Evolutionary conservation across 2,888 invertebrate species (phyloP), one percentile per base, ranked within the genome.

Genomic region (Phanerotoma sp.): DNA sequence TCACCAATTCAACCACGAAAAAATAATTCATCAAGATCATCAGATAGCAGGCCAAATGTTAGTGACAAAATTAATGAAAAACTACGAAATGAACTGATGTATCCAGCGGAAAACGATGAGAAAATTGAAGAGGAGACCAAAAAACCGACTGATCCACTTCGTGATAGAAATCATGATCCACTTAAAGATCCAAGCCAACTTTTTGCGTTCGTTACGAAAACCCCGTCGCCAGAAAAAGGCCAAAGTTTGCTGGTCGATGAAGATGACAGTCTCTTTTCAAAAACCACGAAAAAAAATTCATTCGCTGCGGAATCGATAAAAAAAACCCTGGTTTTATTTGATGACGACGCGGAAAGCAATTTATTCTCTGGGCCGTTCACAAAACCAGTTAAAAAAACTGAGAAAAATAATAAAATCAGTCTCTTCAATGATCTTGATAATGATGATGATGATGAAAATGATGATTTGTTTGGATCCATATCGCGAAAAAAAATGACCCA

Each of bases 201-300:
- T 10, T 77, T 77, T 48, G 77, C 77, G 5, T 77, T 77, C 28
- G 77, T 77, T 4, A 77, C 75, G 1, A 73, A 75, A 61, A 76
- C 77, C 3, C 74, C 77, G 4, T 77, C 77, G 4, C 77, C 77
- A 4, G 77, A 75, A 18, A 75, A 72, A 46, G 67, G 68, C 4
- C 70, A 71, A 30, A 67, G 65, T 56, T 41, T 71, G 5, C 38
- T 70, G 21, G 68, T 69, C 41, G 58, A 67, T 15, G 75, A 75
- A 33, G 75, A 75, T 30, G 72, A 74, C 21, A 72, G 75, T 46
- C 61, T 77, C 3, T 75, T 75, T 37, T 67, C 69, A 1, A 66
- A 61, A 5, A 52, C 66, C 0, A 47, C 60, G 1, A 69, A 66
- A 37, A 62, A 66, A 57, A 18, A 49, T 3, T 35, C 35, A 9